Evolutionary conservation across 2,888 invertebrate species (phyloP).

Genomic region (Myathropa florea): DNA sequence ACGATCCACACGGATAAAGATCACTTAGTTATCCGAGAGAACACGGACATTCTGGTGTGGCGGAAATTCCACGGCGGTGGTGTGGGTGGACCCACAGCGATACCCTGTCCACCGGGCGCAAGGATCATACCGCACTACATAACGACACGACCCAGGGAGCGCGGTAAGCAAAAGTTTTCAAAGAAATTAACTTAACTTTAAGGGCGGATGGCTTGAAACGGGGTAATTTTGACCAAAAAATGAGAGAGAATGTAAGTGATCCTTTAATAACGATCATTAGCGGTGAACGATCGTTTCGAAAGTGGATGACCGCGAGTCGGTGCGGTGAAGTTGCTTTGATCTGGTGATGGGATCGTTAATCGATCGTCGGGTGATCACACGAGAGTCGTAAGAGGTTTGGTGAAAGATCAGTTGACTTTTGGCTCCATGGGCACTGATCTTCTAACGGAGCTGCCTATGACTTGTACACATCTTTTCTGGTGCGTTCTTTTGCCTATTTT

Average conservation of each 20-base stretch:
- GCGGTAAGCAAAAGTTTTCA: constrained; percentile 75
- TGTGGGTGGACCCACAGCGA: constrained; percentile 48
- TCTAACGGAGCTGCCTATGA: too few species aligned
- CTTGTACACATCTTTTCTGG: too few species aligned
- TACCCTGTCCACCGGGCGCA: constrained; percentile 79
- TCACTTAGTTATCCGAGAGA: constrained; percentile 78
- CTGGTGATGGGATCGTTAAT: background rate
- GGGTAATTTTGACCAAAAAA: background rate
- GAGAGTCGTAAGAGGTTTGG: too few species aligned
- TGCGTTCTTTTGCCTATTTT: too few species aligned
- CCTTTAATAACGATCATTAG: background rate
- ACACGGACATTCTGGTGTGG: constrained; percentile 79
- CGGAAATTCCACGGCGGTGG: constrained; percentile 72
- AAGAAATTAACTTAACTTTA: constrained; percentile 29
- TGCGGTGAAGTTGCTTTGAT: background rate
- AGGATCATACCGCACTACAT: constrained; percentile 77
- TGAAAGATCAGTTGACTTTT: too few species aligned
- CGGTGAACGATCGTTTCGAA: background rate
- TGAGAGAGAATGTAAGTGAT: background rate
- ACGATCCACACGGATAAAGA: constrained; percentile 74
- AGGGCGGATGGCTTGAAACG: background rate
- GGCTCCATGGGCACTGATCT: too few species aligned
- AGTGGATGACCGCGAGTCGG: background rate
- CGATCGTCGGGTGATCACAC: background rate
- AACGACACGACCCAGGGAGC: constrained; percentile 75